Evolutionary conservation across 2,113 vertebrate genomes (phyloP).

Genomic region (Lethenteron reissneri): DNA sequence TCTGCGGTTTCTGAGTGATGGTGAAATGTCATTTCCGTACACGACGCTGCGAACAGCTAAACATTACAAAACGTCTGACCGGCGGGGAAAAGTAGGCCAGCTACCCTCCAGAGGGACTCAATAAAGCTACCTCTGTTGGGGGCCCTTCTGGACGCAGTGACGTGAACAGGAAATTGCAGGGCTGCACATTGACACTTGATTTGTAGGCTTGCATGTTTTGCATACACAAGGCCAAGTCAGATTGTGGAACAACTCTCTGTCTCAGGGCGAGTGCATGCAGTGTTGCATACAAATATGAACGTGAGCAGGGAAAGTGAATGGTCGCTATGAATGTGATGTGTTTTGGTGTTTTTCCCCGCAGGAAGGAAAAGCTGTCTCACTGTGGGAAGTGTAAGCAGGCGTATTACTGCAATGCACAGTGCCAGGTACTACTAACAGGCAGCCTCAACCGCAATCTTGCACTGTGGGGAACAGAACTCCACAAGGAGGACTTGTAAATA

Average conservation of each 20-base stretch:
- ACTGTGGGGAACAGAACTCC: not conserved
- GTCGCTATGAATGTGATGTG: conserved; percentile 12
- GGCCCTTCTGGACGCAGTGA: no score
- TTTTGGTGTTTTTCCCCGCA: conserved; percentile 21
- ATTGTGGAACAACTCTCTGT: no score
- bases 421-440: conserved; percentile 41
- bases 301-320: not conserved
- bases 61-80: no score
- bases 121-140: no score
- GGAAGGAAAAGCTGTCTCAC: conserved; percentile 65
- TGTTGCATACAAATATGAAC: not conserved
- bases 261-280: not conserved
- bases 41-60: no score
- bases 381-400: conserved; percentile 91
- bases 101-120: no score
- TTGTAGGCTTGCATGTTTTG: not conserved
- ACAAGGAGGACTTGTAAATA: not conserved
- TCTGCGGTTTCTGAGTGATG: no score
- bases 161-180: not conserved
- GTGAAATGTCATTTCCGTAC: no score
- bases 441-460: not conserved
- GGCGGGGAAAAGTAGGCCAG: no score
- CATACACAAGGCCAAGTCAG: not conserved
- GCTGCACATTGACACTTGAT: not conserved
- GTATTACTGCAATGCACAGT: conserved; percentile 70